Evolutionary conservation across 2,888 invertebrate genomes (phyloP).

Genomic region (Brachylomia viminalis): DNA sequence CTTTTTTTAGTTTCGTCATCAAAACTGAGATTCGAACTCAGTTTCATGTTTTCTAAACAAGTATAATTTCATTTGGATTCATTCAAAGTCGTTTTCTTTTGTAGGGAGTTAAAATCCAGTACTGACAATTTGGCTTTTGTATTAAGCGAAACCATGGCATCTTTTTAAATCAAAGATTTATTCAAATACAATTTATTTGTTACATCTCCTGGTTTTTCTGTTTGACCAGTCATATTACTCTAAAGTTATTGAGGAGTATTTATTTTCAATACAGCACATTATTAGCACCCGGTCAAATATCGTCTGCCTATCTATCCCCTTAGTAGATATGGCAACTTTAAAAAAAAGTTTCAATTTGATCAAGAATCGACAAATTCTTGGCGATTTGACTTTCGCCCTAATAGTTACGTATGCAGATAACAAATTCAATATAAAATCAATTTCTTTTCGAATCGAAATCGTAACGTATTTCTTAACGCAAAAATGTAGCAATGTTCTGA

Average conservation of each 20-base stretch:
- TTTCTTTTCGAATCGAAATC: conserved; percentile 28
- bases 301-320: too few relatives aligned
- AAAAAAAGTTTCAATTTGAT: conserved; percentile 7
- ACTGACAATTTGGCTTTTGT: neutral
- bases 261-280: neutral
- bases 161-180: neutral
- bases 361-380: neutral
- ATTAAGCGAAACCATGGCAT: too few relatives aligned
- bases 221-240: neutral
- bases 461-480: conserved; percentile 15
- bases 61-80: neutral
- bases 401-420: conserved; percentile 8
- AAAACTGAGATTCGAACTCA: neutral
- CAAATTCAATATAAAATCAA: conserved; percentile 46
- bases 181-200: neutral
- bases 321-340: neutral
- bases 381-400: neutral
- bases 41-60: neutral
- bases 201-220: too few relatives aligned
- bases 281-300: neutral
- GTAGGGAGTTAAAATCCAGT: neutral
- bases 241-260: neutral
- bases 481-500: neutral
- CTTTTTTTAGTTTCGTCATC: neutral
- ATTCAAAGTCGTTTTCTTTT: neutral